Percentiles rank a stretch among this genome's conserved stretches.
Evolutionary conservation across 2,888 invertebrate species (phyloP).

Genomic region (Trichogramma dendrolimi): DNA sequence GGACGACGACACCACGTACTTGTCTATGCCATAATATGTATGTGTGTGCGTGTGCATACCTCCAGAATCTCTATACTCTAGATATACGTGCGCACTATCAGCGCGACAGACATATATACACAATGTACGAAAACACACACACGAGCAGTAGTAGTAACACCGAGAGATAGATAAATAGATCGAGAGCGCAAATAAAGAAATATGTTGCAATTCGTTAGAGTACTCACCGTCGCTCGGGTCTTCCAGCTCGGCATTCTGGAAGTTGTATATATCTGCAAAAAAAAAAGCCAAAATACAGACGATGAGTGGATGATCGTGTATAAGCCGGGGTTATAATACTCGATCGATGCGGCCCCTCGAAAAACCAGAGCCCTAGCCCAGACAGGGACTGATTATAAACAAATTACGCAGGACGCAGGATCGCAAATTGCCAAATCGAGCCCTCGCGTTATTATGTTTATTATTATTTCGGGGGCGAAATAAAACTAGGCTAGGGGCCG

Average conservation of each 20-base stretch:
- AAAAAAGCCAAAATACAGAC: conserved; percentile 31
- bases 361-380: neutral
- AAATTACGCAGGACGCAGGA: too few species aligned
- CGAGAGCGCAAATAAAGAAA: neutral
- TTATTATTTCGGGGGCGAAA: too few species aligned
- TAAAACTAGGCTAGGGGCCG: too few species aligned
- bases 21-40: too few species aligned
- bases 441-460: too few species aligned
- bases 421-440: too few species aligned
- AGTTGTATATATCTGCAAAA: conserved; percentile 51
- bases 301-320: conserved; percentile 3
- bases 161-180: neutral
- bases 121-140: too few species aligned
- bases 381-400: neutral
- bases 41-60: too few species aligned
- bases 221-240: conserved; percentile 47
- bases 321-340: neutral
- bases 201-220: conserved; percentile 4
- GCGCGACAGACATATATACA: too few species aligned
- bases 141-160: neutral
- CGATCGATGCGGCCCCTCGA: neutral
- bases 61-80: too few species aligned
- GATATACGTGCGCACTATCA: too few species aligned
- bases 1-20: too few species aligned
- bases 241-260: conserved; percentile 45